phyloP scores from a whole-genome alignment of 2,888 invertebrate species.

The Drosophila fulvimacula region DNA sequence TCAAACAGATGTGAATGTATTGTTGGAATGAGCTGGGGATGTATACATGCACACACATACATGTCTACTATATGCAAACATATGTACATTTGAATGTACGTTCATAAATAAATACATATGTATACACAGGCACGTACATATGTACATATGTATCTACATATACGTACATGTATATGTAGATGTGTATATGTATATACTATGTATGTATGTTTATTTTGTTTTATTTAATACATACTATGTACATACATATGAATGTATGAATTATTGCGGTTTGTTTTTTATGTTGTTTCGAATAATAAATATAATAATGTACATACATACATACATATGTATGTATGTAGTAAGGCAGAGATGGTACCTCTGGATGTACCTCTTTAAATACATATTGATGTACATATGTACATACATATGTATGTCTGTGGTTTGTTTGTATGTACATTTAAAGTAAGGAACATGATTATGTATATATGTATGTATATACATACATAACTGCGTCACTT shows the following conservation, averaged over 20 bases:
- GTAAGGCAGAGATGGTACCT: not conserved
- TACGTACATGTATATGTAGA: not conserved
- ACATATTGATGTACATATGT: not conserved
- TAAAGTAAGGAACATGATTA: not conserved
- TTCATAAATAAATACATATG: constrained; percentile 27
- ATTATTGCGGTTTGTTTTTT: constrained; percentile 2
- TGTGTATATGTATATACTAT: not conserved
- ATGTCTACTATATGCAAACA: constrained; percentile 11
- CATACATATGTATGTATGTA: too few species aligned
- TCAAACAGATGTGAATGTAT: constrained; percentile 41
- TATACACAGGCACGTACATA: not conserved
- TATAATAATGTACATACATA: too few species aligned
- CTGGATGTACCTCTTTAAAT: not conserved
- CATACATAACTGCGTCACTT: not conserved
- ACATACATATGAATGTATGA: not conserved
- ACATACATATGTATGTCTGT: constrained; percentile 7
- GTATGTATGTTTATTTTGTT: not conserved
- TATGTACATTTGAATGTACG: constrained; percentile 31
- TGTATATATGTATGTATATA: constrained; percentile 16
- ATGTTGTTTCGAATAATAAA: constrained; percentile 1
- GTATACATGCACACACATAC: constrained; percentile 28
- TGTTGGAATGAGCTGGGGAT: constrained; percentile 40
- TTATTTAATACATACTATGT: not conserved
- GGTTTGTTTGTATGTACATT: constrained; percentile 7
- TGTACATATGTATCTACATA: not conserved